Percentiles rank a stretch among this genome's conserved stretches.
These are phyloP conservation scores for Danio albolineatus DNA, from an alignment of 2,797 vertebrate species.

Conservation along the genomic window DNA sequence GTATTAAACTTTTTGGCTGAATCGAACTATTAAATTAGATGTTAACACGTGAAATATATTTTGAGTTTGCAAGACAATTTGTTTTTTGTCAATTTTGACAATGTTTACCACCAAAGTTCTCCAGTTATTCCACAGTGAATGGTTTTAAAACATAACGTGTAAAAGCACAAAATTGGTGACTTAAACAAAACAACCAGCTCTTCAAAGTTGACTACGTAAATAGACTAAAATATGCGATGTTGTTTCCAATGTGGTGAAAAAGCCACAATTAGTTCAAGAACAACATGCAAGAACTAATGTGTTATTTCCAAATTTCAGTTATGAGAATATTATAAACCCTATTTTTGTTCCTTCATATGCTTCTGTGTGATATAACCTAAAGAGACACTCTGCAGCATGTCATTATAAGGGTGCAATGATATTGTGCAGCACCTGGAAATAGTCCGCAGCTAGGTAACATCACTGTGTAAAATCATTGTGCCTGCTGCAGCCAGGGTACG, in stretches of 20 bases:
- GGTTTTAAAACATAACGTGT: neutral
- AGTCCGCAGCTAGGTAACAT: too few species aligned
- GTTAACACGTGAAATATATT: neutral
- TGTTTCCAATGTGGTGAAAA: neutral
- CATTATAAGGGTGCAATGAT: too few species aligned
- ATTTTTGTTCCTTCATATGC: neutral
- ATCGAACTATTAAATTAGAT: neutral
- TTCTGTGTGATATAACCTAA: neutral
- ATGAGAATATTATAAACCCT: neutral
- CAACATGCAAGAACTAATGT: neutral
- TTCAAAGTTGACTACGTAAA: neutral
- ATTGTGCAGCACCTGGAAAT: too few species aligned
- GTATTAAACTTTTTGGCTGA: neutral
- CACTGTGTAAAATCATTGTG: too few species aligned
- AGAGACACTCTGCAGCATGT: too few species aligned
- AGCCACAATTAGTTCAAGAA: neutral
- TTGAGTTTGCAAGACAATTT: neutral
- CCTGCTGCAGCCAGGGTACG: too few species aligned
- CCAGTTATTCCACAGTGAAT: neutral
- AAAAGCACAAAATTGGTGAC: neutral
- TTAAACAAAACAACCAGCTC: neutral
- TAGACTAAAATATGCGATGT: neutral
- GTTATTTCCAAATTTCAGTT: neutral
- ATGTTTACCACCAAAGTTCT: neutral
- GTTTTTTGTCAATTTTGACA: too few species aligned